phyloP scores from a whole-genome alignment of 2,113 vertebrate species.

The Myxocyprinus asiaticus region DNA sequence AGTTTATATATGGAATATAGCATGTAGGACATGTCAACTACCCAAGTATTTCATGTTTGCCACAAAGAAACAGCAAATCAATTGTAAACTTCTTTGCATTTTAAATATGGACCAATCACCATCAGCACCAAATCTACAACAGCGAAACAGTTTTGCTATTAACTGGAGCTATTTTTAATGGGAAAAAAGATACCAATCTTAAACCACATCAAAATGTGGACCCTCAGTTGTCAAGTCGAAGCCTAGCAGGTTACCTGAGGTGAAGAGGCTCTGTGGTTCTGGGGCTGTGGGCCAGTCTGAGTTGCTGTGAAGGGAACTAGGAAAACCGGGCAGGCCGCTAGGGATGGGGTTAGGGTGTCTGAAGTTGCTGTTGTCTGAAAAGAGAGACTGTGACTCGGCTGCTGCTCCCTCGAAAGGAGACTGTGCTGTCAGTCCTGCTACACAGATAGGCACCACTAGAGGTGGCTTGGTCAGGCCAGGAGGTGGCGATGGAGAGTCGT shows the following conservation, averaged over 20 bases:
- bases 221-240: neutral
- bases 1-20: too few relatives aligned
- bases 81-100: too few relatives aligned
- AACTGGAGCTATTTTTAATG: too few relatives aligned
- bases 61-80: too few relatives aligned
- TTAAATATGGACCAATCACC: too few relatives aligned
- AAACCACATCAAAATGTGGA: too few relatives aligned
- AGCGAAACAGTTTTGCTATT: too few relatives aligned
- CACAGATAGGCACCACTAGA: constrained; percentile 84
- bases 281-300: constrained; percentile 89
- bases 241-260: constrained; percentile 76
- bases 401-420: constrained; percentile 87
- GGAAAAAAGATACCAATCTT: too few relatives aligned
- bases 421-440: constrained; percentile 83
- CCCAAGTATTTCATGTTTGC: too few relatives aligned
- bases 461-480: constrained; percentile 85
- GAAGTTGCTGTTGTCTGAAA: constrained; percentile 88
- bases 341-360: constrained; percentile 89
- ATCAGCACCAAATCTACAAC: too few relatives aligned
- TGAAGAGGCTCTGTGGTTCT: constrained; percentile 92
- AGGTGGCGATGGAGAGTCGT: constrained; percentile 89
- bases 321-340: constrained; percentile 82
- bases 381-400: constrained; percentile 89
- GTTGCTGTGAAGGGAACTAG: constrained; percentile 82
- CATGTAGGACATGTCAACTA: too few relatives aligned